Base-by-base conservation (phyloP, 2,888 invertebrate species). In the Zygaena filipendulae region DNA sequence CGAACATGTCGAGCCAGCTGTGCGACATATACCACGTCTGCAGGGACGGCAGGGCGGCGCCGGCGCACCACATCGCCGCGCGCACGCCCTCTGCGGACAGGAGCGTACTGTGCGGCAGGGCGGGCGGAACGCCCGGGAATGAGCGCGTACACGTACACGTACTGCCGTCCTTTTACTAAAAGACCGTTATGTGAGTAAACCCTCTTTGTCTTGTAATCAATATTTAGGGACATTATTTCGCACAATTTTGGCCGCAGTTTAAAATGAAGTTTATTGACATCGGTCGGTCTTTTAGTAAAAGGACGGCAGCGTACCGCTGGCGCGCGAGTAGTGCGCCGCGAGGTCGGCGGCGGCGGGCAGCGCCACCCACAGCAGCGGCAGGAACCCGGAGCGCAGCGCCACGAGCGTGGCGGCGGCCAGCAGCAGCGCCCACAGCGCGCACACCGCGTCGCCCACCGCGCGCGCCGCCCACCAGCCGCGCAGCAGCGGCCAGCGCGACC, bases 21-120 rank as follows among this genome's bases (percentile, higher is more conserved):
- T 89, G 81, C 43, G 85, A 70, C 51, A 90, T 75, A 66, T 92
- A 92, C 47, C 86, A 82, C 26, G 84, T 82, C 61, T 88, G 86
- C 37, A 87, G 75, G 42, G 84, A 82, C 13, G 90, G 89, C 43
- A 87, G 44, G 47, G 36, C 37, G 34, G 53, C 51, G 23, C 49
- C 58, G 32, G 29, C 33, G 12, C 82, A 59, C 36, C 88, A 85
- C 49, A 84, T 82, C 29, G 82, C 48, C 6, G 86, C 84, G 81
- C 86, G 84, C 36, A 81, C 62, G 29, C 63, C 55, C 26, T 72
- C 62, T 42, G 81, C 18, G 27, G 29, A 24, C 83, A 82, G n/a
- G n/a, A n/a, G 55, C 68, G 75, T 60, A 77, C 74, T 53, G 75
- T 83, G 82, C 13, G 30, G 30, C 23, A 11, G 27, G 12, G 11